Conservation (phyloP, 2,113 vertebrate genomes). For the Sinocyclocheilus anophthalmus region DNA sequence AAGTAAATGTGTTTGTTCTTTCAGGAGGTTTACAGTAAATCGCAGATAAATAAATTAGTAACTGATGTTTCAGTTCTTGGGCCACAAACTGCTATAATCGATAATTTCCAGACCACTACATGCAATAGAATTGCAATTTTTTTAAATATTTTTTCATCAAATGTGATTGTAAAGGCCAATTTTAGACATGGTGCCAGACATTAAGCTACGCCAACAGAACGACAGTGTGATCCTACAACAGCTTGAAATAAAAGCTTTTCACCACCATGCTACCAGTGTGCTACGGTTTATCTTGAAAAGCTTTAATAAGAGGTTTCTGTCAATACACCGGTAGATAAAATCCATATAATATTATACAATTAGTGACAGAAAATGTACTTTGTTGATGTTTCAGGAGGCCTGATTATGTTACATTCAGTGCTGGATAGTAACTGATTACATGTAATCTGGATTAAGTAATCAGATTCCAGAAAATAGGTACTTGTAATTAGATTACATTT, state of each 20-base stretch:
- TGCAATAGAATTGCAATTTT: neutral
- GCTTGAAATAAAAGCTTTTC: conserved; percentile 47
- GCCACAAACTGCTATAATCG: neutral
- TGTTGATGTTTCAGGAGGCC: neutral
- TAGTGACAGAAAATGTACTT: neutral
- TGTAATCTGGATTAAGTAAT: too few relatives aligned
- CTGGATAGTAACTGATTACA: too few relatives aligned
- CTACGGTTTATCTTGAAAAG: neutral
- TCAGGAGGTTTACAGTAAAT: neutral
- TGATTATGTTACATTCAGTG: neutral
- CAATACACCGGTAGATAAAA: neutral
- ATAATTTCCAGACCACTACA: too few relatives aligned
- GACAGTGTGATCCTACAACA: neutral
- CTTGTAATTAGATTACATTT: too few relatives aligned
- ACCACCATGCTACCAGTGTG: neutral
- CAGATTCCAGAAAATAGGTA: too few relatives aligned
- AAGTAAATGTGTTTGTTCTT: conserved; percentile 32
- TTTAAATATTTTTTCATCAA: neutral
- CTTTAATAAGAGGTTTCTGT: neutral
- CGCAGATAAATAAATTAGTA: conserved; percentile 29
- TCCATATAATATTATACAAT: neutral
- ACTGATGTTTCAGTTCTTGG: neutral
- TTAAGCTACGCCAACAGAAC: conserved; percentile 36
- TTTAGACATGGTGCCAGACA: conserved; percentile 26
- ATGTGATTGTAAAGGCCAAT: neutral